Evolutionary conservation across 2,113 vertebrate species (phyloP).

Genomic region (Onychostoma macrolepis): DNA sequence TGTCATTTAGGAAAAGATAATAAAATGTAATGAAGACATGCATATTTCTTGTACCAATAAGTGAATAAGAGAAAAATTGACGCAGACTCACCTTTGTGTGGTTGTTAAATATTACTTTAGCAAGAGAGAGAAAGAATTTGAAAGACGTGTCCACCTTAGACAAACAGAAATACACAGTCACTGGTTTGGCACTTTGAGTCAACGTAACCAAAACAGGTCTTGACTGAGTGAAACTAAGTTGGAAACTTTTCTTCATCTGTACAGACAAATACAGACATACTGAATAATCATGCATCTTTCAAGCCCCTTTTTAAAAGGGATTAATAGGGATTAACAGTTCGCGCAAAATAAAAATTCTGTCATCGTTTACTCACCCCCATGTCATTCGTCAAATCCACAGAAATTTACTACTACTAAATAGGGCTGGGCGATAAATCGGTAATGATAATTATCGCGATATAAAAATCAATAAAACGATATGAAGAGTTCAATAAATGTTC

Average conservation of each 20-base stretch:
- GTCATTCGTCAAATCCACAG: not conserved
- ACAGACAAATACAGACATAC: not conserved
- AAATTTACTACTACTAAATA: not conserved
- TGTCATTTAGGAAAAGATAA: not conserved
- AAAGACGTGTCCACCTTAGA: conserved; percentile 39
- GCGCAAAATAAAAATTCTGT: not conserved
- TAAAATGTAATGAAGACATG: not conserved
- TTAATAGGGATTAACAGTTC: not conserved
- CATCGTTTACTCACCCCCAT: not conserved
- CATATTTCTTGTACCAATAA: not conserved
- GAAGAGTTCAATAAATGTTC: too few relatives aligned
- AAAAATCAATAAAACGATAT: too few relatives aligned
- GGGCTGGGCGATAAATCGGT: too few relatives aligned
- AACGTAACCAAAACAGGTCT: conserved; percentile 29
- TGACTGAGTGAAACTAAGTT: not conserved
- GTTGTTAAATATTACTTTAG: not conserved
- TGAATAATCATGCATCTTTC: conserved; percentile 2
- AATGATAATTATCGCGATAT: too few relatives aligned
- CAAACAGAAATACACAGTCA: conserved; percentile 43
- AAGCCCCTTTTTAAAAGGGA: not conserved
- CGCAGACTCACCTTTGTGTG: conserved; percentile 35
- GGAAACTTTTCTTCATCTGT: not conserved
- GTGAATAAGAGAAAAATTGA: not conserved
- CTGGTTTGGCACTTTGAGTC: conserved; percentile 12
- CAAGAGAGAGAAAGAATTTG: conserved; percentile 21